Percentiles rank a stretch among this genome's conserved stretches.
These are phyloP conservation scores for Folsomia manolachei DNA, from an alignment of 2,888 invertebrate genomes.

Conservation along the genomic window DNA sequence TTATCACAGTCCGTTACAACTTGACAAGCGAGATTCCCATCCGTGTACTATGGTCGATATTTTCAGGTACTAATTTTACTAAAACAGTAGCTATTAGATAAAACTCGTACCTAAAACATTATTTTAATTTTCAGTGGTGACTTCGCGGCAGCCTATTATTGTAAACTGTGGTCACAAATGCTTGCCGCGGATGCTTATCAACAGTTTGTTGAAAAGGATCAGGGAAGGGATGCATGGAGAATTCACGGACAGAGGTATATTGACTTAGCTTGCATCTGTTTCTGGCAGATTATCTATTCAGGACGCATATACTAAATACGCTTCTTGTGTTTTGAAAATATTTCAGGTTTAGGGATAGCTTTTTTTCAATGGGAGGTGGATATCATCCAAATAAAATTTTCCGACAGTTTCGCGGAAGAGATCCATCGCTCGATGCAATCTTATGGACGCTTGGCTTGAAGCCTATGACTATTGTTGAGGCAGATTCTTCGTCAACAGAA, in stretches of 20 bases:
- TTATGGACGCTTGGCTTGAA: conserved; percentile 62
- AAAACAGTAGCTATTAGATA: too few relatives aligned
- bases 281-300: background rate
- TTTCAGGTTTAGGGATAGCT: conserved; percentile 71
- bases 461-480: conserved; percentile 24
- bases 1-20: conserved; percentile 68
- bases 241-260: conserved; percentile 26
- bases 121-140: conserved; percentile 79
- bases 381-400: conserved; percentile 81
- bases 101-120: too few relatives aligned
- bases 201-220: conserved; percentile 63
- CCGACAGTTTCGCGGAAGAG: conserved; percentile 83
- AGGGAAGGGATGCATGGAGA: conserved; percentile 33
- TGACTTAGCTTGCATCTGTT: too few relatives aligned
- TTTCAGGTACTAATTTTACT: too few relatives aligned
- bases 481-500: background rate
- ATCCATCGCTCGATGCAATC: conserved; percentile 81
- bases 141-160: conserved; percentile 81
- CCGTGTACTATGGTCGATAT: conserved; percentile 81
- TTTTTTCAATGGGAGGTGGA: conserved; percentile 77
- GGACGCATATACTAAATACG: background rate
- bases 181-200: conserved; percentile 86
- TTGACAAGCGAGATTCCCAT: conserved; percentile 76
- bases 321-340: too few relatives aligned
- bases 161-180: conserved; percentile 80